Conservation (phyloP, 2,888 invertebrate genomes). For the Odontomyia ornata region DNA sequence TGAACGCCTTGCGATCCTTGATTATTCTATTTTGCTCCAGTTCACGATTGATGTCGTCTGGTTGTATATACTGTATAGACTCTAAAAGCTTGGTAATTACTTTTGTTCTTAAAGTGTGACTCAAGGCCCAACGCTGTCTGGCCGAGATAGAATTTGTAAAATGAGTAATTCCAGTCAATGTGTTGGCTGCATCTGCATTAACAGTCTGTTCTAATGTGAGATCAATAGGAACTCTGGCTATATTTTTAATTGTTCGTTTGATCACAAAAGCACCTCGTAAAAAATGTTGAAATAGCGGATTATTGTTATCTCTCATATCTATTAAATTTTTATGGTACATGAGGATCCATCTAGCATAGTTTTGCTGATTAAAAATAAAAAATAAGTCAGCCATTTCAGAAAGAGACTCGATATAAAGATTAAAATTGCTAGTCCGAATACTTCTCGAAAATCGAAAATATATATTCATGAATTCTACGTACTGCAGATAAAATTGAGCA, state of each 20-base stretch:
- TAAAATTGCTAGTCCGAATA: too few relatives aligned
- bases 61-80: slow-evolving; percentile 50
- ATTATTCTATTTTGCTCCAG: slow-evolving; percentile 26
- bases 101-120: slow-evolving; percentile 52
- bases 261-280: not conserved
- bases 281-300: not conserved
- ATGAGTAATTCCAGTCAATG: slow-evolving; percentile 53
- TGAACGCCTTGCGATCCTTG: not conserved
- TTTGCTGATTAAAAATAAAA: not conserved
- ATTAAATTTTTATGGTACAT: not conserved
- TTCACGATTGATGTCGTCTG: slow-evolving; percentile 53
- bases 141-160: not conserved
- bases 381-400: not conserved
- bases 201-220: slow-evolving; percentile 56
- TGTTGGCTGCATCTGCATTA: slow-evolving; percentile 57
- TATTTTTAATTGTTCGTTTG: slow-evolving; percentile 5
- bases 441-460: not conserved
- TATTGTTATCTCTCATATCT: not conserved
- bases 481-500: not conserved
- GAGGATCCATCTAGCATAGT: not conserved
- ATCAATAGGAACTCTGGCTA: slow-evolving; percentile 49
- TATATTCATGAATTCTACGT: not conserved
- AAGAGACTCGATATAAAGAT: not conserved
- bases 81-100: slow-evolving; percentile 51
- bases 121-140: slow-evolving; percentile 40